Percentiles rank a stretch among this genome's conserved stretches.
These are phyloP conservation scores for Lithophane leautieri DNA, from an alignment of 2,888 invertebrate genomes.

Conservation along the genomic window DNA sequence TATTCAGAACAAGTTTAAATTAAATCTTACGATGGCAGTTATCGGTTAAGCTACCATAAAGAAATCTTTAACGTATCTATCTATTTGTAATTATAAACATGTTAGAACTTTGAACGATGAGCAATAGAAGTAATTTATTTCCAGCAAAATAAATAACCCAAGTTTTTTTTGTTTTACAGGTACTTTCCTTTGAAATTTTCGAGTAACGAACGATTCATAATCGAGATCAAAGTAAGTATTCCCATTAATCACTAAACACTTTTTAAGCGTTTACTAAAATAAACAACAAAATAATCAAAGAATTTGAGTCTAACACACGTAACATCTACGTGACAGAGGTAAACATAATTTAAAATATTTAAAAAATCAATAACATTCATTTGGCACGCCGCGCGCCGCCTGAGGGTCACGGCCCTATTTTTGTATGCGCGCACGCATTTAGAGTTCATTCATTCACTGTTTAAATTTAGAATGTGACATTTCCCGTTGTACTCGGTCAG, in stretches of 20 bases:
- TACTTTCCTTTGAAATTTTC: slow-evolving; percentile 31
- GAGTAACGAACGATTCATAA: slow-evolving; percentile 25
- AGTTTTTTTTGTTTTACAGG: slow-evolving; percentile 52
- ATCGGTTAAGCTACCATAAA: neutral
- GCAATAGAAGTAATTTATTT: neutral
- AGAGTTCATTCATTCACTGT: slow-evolving; percentile 86
- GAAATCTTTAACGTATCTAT: neutral
- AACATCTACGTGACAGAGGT: slow-evolving; percentile 51
- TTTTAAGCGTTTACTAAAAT: slow-evolving; percentile 39
- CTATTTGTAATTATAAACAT: neutral
- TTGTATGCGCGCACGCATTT: slow-evolving; percentile 80
- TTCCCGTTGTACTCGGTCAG: slow-evolving; percentile 71
- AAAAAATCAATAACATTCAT: slow-evolving; percentile 63
- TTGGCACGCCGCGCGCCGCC: slow-evolving; percentile 71
- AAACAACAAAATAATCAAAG: slow-evolving; percentile 35
- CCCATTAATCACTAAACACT: slow-evolving; percentile 40
- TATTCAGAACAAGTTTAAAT: neutral
- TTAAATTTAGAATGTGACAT: slow-evolving; percentile 80
- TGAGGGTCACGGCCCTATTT: slow-evolving; percentile 79
- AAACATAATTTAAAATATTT: slow-evolving; percentile 57
- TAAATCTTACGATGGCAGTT: neutral
- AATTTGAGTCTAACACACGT: slow-evolving; percentile 20
- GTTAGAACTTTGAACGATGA: slow-evolving; percentile 2
- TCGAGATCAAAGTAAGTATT: slow-evolving; percentile 59
- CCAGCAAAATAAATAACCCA: slow-evolving; percentile 13